These are phyloP conservation scores for Sphaerophoria taeniata DNA, from an alignment of 2,888 invertebrate genomes.

Conservation along the genomic window DNA sequence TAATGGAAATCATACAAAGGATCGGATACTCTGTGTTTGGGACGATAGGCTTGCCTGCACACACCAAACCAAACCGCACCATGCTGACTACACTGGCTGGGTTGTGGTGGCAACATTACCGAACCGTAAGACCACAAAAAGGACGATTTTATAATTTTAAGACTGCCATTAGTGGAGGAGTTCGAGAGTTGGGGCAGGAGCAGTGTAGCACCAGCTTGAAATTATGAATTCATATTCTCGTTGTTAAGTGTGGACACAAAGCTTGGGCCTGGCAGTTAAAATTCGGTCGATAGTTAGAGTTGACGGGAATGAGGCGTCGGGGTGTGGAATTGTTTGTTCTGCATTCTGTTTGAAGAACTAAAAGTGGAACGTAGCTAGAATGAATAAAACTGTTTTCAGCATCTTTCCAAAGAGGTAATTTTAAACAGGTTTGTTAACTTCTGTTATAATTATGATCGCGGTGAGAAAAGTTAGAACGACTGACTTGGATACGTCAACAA, in stretches of 20 bases:
- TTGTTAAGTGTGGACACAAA: slow-evolving; percentile 54
- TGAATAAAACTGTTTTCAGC: not conserved
- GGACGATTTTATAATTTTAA: slow-evolving; percentile 65
- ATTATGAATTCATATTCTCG: slow-evolving; percentile 63
- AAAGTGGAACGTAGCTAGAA: not conserved
- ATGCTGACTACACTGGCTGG: too few species aligned
- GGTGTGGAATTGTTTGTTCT: slow-evolving; percentile 47
- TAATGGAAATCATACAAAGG: slow-evolving; percentile 69
- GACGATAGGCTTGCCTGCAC: slow-evolving; percentile 19
- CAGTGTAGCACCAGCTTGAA: slow-evolving; percentile 57
- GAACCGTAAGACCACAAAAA: slow-evolving; percentile 11
- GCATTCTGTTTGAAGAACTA: slow-evolving; percentile 15
- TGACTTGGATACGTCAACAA: too few species aligned
- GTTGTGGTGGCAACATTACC: too few species aligned
- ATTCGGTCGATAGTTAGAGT: slow-evolving; percentile 15
- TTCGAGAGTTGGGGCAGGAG: not conserved
- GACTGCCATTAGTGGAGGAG: slow-evolving; percentile 35
- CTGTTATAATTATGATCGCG: too few species aligned
- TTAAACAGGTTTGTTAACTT: too few species aligned
- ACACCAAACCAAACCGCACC: not conserved
- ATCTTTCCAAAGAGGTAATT: not conserved
- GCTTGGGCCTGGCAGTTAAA: too few species aligned
- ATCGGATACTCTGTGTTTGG: slow-evolving; percentile 70
- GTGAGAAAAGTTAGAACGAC: too few species aligned
- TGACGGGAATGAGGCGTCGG: not conserved